Evolutionary conservation across 2,113 vertebrate species (phyloP), one percentile per base, ranked within the genome.

Genomic region (Spermophilus dauricus): DNA sequence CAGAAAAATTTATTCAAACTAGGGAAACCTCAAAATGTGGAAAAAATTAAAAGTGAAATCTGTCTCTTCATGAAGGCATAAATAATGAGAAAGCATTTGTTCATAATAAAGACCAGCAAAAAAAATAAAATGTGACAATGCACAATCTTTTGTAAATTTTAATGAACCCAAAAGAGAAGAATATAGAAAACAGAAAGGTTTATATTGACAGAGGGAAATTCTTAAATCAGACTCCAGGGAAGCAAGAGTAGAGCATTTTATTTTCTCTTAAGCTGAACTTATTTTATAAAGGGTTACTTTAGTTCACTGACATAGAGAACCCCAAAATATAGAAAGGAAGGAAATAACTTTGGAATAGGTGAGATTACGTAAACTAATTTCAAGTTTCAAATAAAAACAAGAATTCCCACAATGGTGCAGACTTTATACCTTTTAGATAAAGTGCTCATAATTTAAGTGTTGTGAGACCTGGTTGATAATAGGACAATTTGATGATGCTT

Each of bases 61-160:
- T 42, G 22, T 34, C 42, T 75, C 5, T 8, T 51, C 32, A 51
- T 69, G 51, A 76, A 39, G 24, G 34, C 45, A 84, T 63, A 90
- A 78, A 72, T 81, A 77, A 82, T 48, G 10, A 83, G 16, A 86
- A 89, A 51, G 3, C 26, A 76, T 28, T 32, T 84, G 17, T n/a
- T 12, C 32, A 80, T 63, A 34, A 51, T 61, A 91, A 91, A 77
- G 18, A 61, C 65, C 48, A 12, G 69, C 86, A 84, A 69, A 18
- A 18, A 8, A 93, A 78, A 65, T 6, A 83, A n/a, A 70, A 70
- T 6, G 10, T 90, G 45, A 51, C 30, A 69, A 37, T 30, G 30
- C 53, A 92, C 24, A 77, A 45, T 77, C 61, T 58, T 90, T 92
- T n/a, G 58, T 70, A 37, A 87, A 72, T 75, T 94, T 72, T 93